A percentile compares a stretch with the other conserved stretches of the same genome.
Conservation (phyloP, 2,797 vertebrate genomes). For the Rachycentron canadum region DNA sequence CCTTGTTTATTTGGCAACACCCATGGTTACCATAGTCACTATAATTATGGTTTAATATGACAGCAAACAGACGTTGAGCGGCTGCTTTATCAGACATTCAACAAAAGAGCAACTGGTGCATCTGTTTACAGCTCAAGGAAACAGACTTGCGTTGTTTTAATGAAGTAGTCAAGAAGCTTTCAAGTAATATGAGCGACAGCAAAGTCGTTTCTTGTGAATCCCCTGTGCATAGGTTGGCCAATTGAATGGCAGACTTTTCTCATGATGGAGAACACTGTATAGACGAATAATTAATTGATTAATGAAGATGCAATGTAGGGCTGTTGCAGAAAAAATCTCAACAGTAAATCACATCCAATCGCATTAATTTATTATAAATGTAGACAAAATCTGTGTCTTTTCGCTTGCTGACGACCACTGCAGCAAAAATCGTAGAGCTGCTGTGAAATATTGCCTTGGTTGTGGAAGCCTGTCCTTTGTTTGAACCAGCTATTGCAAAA, state of each 20-base stretch:
- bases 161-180: neutral
- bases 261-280: too few species aligned
- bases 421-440: neutral
- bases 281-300: neutral
- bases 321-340: neutral
- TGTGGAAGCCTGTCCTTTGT: neutral
- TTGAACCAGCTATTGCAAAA: conserved; percentile 3
- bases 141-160: neutral
- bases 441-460: neutral
- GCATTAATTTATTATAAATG: too few species aligned
- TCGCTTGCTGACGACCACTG: neutral
- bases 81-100: neutral
- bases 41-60: neutral
- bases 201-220: neutral
- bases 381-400: neutral
- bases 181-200: neutral
- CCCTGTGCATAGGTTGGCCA: neutral
- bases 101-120: neutral
- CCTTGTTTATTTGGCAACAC: neutral
- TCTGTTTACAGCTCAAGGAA: neutral
- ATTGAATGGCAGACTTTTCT: neutral
- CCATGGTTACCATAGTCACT: neutral
- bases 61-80: neutral
- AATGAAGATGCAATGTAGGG: neutral
- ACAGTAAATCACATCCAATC: neutral